Conservation (phyloP, 1,140 invertebrate genomes). For the Bombus huntii region DNA sequence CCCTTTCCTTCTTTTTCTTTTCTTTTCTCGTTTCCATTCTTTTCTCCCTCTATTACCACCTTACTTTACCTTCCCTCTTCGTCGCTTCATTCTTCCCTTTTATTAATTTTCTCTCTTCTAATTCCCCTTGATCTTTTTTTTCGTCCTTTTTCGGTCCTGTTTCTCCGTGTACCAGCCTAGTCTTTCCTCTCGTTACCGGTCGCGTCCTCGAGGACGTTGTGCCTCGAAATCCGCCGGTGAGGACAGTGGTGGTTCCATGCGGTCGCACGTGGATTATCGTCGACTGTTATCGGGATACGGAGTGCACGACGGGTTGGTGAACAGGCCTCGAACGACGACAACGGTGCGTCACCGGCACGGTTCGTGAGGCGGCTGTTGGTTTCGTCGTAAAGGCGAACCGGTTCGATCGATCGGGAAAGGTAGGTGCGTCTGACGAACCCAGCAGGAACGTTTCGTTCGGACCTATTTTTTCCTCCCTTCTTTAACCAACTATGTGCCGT, state of each 20-base stretch:
- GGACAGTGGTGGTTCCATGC: conserved; percentile 48
- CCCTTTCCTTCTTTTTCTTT: not conserved
- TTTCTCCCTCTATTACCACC: too few relatives aligned
- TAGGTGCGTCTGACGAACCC: conserved; percentile 54
- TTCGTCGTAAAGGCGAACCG: conserved; percentile 60
- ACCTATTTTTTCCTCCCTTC: not conserved
- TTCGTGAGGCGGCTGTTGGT: conserved; percentile 31
- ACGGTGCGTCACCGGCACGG: conserved; percentile 40
- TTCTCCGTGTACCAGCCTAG: not conserved
- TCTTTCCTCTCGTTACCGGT: not conserved
- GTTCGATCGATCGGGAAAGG: conserved; percentile 61
- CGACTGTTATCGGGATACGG: conserved; percentile 25
- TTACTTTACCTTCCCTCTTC: too few relatives aligned
- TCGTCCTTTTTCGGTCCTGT: not conserved
- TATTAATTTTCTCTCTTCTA: too few relatives aligned
- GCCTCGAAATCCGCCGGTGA: conserved; percentile 5
- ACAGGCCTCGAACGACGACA: conserved; percentile 26
- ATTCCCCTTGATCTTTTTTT: not conserved
- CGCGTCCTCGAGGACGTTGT: conserved; percentile 13
- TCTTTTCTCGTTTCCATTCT: too few relatives aligned
- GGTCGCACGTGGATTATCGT: conserved; percentile 51
- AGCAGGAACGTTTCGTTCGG: not conserved
- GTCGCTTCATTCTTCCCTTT: too few relatives aligned
- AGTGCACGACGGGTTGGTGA: conserved; percentile 39
- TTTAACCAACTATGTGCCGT: too few relatives aligned